Evolutionary conservation across 1,140 invertebrate species (phyloP).

Genomic region (Melitaea cinxia): DNA sequence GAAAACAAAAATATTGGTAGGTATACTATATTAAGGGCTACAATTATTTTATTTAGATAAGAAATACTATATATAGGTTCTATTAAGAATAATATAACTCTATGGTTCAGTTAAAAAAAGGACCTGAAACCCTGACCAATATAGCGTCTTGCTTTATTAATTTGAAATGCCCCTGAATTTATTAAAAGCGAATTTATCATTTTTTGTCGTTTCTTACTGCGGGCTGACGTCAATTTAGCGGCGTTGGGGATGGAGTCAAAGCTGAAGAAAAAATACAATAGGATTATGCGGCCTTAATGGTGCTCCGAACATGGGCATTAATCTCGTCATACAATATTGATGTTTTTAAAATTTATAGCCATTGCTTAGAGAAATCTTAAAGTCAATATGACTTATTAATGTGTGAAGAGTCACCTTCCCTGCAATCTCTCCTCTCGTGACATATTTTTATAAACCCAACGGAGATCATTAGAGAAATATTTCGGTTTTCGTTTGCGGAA

Average conservation of each 20-base stretch:
- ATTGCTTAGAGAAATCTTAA: constrained; percentile 63
- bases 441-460: constrained; percentile 72
- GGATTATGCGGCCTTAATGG: constrained; percentile 76
- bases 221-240: constrained; percentile 64
- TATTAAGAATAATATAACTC: too few relatives aligned
- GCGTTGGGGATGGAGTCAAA: constrained; percentile 57
- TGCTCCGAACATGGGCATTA: constrained; percentile 77
- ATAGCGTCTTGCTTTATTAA: constrained; percentile 19
- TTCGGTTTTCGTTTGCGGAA: constrained; percentile 63
- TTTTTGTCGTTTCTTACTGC: constrained; percentile 41
- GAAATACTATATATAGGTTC: too few relatives aligned
- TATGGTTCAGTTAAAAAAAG: too few relatives aligned
- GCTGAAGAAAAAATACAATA: constrained; percentile 74
- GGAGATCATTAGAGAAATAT: constrained; percentile 71
- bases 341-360: constrained; percentile 75
- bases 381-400: constrained; percentile 76
- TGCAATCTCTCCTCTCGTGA: constrained; percentile 51
- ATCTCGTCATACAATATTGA: constrained; percentile 80
- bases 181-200: constrained; percentile 45
- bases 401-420: constrained; percentile 75
- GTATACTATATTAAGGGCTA: too few relatives aligned
- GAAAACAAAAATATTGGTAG: too few relatives aligned
- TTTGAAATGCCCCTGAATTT: constrained; percentile 34
- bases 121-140: not conserved
- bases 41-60: too few relatives aligned